Evolutionary conservation across 1,140 invertebrate genomes (phyloP).

Genomic region (Coelopa frigida): DNA sequence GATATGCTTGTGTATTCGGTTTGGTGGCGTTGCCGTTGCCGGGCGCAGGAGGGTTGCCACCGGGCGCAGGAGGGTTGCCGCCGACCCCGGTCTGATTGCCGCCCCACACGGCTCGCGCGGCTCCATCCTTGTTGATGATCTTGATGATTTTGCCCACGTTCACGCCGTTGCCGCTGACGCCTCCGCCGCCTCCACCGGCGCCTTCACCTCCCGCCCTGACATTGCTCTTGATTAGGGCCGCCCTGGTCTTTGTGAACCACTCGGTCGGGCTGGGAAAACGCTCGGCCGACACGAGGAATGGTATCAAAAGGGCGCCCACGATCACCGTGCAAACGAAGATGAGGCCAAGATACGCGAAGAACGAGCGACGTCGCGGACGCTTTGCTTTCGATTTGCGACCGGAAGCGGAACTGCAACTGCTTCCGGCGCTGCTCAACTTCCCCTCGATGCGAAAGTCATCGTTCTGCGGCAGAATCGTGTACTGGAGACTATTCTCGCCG

Average conservation of each 20-base stretch:
- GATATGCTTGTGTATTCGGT: too few species aligned
- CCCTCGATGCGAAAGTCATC: conserved; percentile 57
- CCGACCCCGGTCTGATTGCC: conserved; percentile 30
- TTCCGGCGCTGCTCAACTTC: conserved; percentile 39
- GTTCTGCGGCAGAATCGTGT: conserved; percentile 63
- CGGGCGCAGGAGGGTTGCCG: too few species aligned
- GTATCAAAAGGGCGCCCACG: conserved; percentile 37
- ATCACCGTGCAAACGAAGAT: conserved; percentile 42
- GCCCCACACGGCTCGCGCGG: conserved; percentile 32
- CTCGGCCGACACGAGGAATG: conserved; percentile 38
- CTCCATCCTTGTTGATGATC: conserved; percentile 33
- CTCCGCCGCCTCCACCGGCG: neutral
- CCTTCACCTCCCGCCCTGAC: neutral
- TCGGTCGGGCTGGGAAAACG: conserved; percentile 39
- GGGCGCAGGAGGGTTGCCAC: too few species aligned
- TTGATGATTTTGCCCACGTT: conserved; percentile 26
- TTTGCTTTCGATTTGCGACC: conserved; percentile 9
- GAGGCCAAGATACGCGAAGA: conserved; percentile 39
- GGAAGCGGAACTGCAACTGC: conserved; percentile 11
- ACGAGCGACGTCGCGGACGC: conserved; percentile 22
- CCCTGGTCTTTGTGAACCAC: conserved; percentile 44
- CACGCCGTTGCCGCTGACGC: neutral
- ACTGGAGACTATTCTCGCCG: conserved; percentile 64
- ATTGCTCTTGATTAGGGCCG: conserved; percentile 27
- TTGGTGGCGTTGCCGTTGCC: neutral